Conservation (phyloP, 2,113 vertebrate species). For the Agelaius tricolor region DNA sequence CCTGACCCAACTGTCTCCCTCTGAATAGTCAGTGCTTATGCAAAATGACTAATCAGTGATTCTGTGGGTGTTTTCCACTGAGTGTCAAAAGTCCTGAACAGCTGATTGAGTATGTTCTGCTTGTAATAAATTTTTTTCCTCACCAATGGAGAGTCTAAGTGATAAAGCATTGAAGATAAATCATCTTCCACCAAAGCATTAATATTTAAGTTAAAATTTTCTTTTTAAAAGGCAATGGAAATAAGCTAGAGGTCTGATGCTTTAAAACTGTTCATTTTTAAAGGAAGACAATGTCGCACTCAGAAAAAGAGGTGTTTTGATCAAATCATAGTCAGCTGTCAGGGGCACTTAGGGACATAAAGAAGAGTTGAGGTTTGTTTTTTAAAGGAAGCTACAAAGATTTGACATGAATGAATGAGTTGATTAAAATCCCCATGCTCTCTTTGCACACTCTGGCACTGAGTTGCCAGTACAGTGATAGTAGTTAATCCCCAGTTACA, state of each 20-base stretch:
- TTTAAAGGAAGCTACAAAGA: neutral
- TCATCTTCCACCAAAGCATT: neutral
- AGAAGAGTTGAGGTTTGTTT: neutral
- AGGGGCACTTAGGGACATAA: constrained; percentile 15
- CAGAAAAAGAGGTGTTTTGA: constrained; percentile 15
- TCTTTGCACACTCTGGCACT: neutral
- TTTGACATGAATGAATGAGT: constrained; percentile 32
- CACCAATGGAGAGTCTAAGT: neutral
- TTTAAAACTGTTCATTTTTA: neutral
- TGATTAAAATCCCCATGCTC: constrained; percentile 4
- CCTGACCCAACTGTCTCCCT: neutral
- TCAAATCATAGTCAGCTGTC: constrained; percentile 19
- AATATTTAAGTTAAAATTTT: constrained; percentile 38
- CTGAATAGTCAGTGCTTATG: neutral
- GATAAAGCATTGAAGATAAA: constrained; percentile 3
- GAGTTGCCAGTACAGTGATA: constrained; percentile 3
- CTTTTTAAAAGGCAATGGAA: neutral
- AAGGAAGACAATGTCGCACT: neutral
- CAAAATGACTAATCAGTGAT: neutral
- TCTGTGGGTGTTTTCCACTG: neutral
- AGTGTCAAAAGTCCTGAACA: neutral
- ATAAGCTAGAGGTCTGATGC: neutral
- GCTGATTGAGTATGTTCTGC: neutral
- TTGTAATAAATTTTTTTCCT: neutral
- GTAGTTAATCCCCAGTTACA: constrained; percentile 28